Evolutionary conservation across 2,888 invertebrate species (phyloP), one percentile per base, ranked within the genome.

Genomic region (Drosophila incognita): DNA sequence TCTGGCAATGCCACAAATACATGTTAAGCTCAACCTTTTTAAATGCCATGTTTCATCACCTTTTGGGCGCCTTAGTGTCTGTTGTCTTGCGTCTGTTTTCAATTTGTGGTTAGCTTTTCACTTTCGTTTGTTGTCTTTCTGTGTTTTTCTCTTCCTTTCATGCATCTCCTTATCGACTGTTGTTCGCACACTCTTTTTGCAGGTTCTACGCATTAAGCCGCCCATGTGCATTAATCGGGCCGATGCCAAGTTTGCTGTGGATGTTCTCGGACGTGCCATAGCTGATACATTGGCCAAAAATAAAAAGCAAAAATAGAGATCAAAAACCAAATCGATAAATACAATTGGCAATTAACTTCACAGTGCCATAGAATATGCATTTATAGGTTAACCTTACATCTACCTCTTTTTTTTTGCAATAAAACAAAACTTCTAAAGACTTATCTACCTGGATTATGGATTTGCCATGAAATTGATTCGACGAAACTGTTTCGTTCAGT

Each of bases 141-240:
- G 36, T n/a, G 15, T 64, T 58, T 56, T 60, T 27, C 24, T 46
- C 52, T 54, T 59, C 27, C 66, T 57, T 48, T 27, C 58, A 15
- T 58, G 33, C 70, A 58, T 63, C 33, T 51, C 66, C 21, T 11
- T 46, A 76, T 64, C 51, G 54, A 35, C 38, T 56, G 31, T 64
- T 56, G 49, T 52, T n/a, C 49, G 40, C 52, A 21, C 21, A 66
- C 48, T 64, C 52, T 69, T 21, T 15, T 78, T 89, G 24, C 94
- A 98, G 97, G 96, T 97, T 1, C 94, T 99, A 58, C 95, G 99
- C 86, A 96, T 99, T 80, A 98, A 98, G 92, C 99, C 99, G 7
- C 99, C 99, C 0, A 98, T 99, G 98, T 99, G 99, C 93, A 95
- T 99, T 74, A 97, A 96, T 10, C 96, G 96, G 92, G 95, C 95